A percentile compares a stretch with the other conserved stretches of the same genome.
Conservation (phyloP, 1,140 invertebrate genomes). For the Andrena cerasifolii region DNA sequence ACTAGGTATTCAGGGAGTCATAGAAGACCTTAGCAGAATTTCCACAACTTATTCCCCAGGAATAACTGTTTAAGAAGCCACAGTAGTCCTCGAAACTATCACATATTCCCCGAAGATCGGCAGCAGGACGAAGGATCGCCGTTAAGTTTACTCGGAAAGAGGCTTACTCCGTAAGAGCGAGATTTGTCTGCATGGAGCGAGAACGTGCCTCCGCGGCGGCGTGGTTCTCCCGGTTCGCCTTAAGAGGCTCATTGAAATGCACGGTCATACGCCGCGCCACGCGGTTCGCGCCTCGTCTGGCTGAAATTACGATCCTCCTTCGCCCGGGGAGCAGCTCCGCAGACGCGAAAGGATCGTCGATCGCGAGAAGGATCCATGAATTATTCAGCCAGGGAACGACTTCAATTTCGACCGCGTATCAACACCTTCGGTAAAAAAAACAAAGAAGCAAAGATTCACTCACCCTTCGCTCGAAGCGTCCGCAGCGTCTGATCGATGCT, state of each 20-base stretch:
- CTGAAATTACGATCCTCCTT: constrained; percentile 37
- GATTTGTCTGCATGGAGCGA: constrained; percentile 54
- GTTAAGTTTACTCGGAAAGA: constrained; percentile 52
- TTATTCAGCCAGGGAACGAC: too few relatives aligned
- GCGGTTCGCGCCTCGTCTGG: constrained; percentile 46
- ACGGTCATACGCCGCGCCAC: constrained; percentile 67
- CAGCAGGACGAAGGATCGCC: too few relatives aligned
- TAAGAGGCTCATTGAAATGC: constrained; percentile 74
- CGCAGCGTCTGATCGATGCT: constrained; percentile 77
- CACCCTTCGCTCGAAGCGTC: constrained; percentile 81
- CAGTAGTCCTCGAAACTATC: too few relatives aligned
- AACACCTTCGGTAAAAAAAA: background rate
- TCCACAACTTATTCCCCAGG: too few relatives aligned
- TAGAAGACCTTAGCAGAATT: too few relatives aligned
- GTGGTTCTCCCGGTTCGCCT: constrained; percentile 47
- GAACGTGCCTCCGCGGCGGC: constrained; percentile 69
- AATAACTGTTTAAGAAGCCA: too few relatives aligned
- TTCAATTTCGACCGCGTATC: too few relatives aligned
- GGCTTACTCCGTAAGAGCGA: constrained; percentile 50
- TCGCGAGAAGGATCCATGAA: background rate
- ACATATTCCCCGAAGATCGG: too few relatives aligned
- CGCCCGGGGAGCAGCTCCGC: background rate
- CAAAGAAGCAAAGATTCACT: constrained; percentile 50
- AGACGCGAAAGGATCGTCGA: background rate
- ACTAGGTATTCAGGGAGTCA: too few relatives aligned